phyloP scores from a whole-genome alignment of 2,888 invertebrate genomes.

The Lacanobia oleracea region DNA sequence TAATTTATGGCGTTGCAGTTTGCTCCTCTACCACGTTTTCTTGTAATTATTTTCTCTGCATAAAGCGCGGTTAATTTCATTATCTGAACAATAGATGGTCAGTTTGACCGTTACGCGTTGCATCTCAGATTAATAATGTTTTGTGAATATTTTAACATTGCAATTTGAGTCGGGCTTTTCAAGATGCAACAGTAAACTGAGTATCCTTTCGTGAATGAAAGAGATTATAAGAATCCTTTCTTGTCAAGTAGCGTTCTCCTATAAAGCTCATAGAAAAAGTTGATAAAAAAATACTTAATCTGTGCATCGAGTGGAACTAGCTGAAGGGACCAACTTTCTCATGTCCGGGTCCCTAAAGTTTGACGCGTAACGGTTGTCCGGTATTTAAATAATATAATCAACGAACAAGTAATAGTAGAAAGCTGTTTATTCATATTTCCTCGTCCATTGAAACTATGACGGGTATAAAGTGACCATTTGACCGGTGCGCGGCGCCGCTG shows the following conservation, averaged over 20 bases:
- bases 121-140: constrained; percentile 36
- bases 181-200: constrained; percentile 21
- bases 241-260: constrained; percentile 40
- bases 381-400: constrained; percentile 89
- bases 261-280: constrained; percentile 52
- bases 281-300: constrained; percentile 60
- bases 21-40: constrained; percentile 67
- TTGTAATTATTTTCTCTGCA: constrained; percentile 48
- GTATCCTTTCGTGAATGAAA: constrained; percentile 39
- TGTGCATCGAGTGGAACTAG: constrained; percentile 50
- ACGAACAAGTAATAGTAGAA: constrained; percentile 79
- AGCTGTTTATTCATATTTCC: constrained; percentile 88
- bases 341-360: constrained; percentile 81
- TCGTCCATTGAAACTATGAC: constrained; percentile 85
- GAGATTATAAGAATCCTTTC: constrained; percentile 51
- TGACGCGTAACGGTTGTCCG: constrained; percentile 87
- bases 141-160: constrained; percentile 43
- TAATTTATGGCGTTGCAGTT: constrained; percentile 71
- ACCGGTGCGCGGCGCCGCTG: constrained; percentile 86
- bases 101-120: constrained; percentile 59
- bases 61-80: constrained; percentile 39
- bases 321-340: constrained; percentile 81
- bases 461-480: constrained; percentile 88
- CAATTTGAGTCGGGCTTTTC: constrained; percentile 19
- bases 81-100: constrained; percentile 29